Percentiles rank a stretch among this genome's conserved stretches.
Conservation (phyloP, 2,888 invertebrate genomes). For the Bembecia ichneumoniformis region DNA sequence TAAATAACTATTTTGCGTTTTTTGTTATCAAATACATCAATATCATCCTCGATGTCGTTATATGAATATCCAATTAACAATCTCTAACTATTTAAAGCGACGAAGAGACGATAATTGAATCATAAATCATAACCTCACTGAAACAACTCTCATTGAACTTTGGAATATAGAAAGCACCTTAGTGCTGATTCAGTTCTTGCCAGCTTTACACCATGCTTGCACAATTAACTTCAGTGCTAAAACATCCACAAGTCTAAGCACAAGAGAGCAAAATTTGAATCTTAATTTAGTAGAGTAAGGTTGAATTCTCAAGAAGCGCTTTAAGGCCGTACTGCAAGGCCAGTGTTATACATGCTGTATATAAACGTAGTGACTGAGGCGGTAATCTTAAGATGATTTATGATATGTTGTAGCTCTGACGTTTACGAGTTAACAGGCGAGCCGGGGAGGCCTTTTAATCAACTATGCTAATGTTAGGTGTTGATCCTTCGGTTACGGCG, state of each 20-base stretch:
- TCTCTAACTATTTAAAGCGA: conserved; percentile 38
- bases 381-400: conserved; percentile 69
- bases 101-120: conserved; percentile 54
- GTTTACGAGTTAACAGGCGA: conserved; percentile 65
- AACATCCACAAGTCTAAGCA: conserved; percentile 18
- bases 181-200: conserved; percentile 59
- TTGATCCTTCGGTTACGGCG: conserved; percentile 44
- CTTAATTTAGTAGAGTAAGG: conserved; percentile 17
- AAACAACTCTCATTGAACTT: conserved; percentile 36
- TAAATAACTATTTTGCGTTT: too few relatives aligned
- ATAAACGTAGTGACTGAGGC: conserved; percentile 49
- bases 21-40: too few relatives aligned
- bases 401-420: conserved; percentile 64
- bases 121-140: conserved; percentile 55
- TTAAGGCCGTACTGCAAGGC: conserved; percentile 26
- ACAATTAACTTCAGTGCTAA: conserved; percentile 23
- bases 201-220: conserved; percentile 51
- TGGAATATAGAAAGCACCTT: conserved; percentile 46
- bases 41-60: background rate
- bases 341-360: conserved; percentile 22
- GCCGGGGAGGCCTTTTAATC: conserved; percentile 66
- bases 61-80: conserved; percentile 22
- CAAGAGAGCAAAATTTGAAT: conserved; percentile 15
- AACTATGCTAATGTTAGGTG: conserved; percentile 69
- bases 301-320: conserved; percentile 14